A percentile compares a stretch with the other conserved stretches of the same genome.
Conservation (phyloP, 2,888 invertebrate genomes). For the Hedya salicella region DNA sequence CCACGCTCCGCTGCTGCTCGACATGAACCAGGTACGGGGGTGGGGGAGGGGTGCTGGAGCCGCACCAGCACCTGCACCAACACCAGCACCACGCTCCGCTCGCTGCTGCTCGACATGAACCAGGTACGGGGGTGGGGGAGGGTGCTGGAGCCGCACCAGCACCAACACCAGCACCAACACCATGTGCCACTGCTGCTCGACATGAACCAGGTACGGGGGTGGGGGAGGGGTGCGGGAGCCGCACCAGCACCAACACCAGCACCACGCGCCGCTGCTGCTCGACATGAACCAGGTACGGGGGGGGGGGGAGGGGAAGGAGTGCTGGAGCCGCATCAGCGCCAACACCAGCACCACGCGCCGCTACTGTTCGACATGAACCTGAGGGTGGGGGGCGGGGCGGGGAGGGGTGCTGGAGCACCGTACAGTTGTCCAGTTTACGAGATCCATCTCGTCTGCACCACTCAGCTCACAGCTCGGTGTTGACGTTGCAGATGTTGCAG, state of each 20-base stretch:
- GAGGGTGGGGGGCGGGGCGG: slow-evolving; percentile 47
- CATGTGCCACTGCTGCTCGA: slow-evolving; percentile 70
- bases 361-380: slow-evolving; percentile 44
- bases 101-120: too few relatives aligned
- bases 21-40: slow-evolving; percentile 73
- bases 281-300: slow-evolving; percentile 45
- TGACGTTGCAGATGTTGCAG: slow-evolving; percentile 67
- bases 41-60: slow-evolving; percentile 48
- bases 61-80: slow-evolving; percentile 41
- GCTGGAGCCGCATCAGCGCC: slow-evolving; percentile 17
- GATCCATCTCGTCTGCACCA: too few relatives aligned
- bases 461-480: too few relatives aligned
- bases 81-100: too few relatives aligned
- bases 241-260: slow-evolving; percentile 47
- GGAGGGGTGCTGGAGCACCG: slow-evolving; percentile 30
- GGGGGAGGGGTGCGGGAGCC: too few relatives aligned
- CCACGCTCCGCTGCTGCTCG: slow-evolving; percentile 71
- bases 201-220: slow-evolving; percentile 68
- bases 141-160: slow-evolving; percentile 42
- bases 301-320: too few relatives aligned
- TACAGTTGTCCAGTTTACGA: too few relatives aligned
- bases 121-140: too few relatives aligned
- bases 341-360: slow-evolving; percentile 49
- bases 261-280: slow-evolving; percentile 48
- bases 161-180: slow-evolving; percentile 49